phyloP scores from a whole-genome alignment of 1,140 invertebrate genomes.

The Nebria ingens region DNA sequence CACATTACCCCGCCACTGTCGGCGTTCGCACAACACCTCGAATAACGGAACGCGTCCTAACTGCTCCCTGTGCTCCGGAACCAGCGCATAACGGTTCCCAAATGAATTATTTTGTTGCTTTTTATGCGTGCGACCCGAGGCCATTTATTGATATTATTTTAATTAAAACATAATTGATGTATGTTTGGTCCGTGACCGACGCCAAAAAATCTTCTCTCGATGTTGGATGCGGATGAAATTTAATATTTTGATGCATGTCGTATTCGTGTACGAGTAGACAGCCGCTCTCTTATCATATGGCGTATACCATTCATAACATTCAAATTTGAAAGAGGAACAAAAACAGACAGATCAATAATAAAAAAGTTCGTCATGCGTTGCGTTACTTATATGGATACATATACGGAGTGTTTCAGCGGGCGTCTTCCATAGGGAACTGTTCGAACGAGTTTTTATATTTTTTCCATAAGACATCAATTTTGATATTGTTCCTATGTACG shows the following conservation, averaged over 20 bases:
- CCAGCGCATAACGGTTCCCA: neutral
- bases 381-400: conserved; percentile 7
- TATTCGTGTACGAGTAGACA: neutral
- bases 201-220: no score
- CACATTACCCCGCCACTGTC: conserved; percentile 4
- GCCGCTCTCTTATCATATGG: neutral
- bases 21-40: conserved; percentile 11
- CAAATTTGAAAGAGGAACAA: neutral
- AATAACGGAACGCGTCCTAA: neutral
- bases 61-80: neutral
- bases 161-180: neutral
- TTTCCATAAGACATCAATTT: conserved; percentile 9
- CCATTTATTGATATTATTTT: neutral
- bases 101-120: neutral
- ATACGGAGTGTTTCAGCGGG: conserved; percentile 5
- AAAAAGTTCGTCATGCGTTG: conserved; percentile 4
- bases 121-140: neutral
- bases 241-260: neutral
- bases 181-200: no score
- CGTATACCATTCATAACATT: neutral
- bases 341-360: conserved; percentile 7
- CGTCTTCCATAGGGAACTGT: neutral
- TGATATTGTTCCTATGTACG: neutral
- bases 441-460: neutral
- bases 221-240: no score